Conservation (phyloP, 2,113 vertebrate genomes). For the Leptocoma aspasia region DNA sequence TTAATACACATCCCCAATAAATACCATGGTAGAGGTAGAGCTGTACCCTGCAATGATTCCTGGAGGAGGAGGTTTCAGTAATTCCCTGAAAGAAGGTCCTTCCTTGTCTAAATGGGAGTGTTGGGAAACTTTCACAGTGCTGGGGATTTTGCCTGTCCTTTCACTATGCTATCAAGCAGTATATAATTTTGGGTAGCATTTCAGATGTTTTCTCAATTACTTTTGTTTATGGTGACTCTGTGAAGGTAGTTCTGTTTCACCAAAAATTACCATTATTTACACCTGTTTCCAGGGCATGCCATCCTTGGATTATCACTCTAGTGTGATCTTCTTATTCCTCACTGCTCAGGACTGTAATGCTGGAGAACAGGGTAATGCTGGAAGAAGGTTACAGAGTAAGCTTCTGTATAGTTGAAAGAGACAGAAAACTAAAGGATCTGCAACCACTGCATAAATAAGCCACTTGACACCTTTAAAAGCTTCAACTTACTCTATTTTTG, state of each 20-base stretch:
- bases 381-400: background rate
- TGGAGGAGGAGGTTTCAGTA: background rate
- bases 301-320: background rate
- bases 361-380: background rate
- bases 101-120: background rate
- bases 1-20: background rate
- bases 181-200: background rate
- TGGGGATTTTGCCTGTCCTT: background rate
- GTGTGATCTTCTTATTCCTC: background rate
- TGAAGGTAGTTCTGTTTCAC: background rate
- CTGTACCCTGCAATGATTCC: background rate
- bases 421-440: constrained; percentile 9
- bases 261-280: background rate
- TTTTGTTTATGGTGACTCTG: background rate
- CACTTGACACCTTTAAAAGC: constrained; percentile 28
- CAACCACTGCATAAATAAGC: constrained; percentile 45
- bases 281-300: background rate
- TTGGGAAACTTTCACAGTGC: background rate
- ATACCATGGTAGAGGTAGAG: background rate
- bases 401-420: background rate
- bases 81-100: background rate
- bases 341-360: background rate
- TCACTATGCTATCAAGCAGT: background rate
- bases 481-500: constrained; percentile 31
- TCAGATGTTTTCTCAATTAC: background rate